Evolutionary conservation across 2,888 invertebrate genomes (phyloP).

Genomic region (Drosophila vallismaia): DNA sequence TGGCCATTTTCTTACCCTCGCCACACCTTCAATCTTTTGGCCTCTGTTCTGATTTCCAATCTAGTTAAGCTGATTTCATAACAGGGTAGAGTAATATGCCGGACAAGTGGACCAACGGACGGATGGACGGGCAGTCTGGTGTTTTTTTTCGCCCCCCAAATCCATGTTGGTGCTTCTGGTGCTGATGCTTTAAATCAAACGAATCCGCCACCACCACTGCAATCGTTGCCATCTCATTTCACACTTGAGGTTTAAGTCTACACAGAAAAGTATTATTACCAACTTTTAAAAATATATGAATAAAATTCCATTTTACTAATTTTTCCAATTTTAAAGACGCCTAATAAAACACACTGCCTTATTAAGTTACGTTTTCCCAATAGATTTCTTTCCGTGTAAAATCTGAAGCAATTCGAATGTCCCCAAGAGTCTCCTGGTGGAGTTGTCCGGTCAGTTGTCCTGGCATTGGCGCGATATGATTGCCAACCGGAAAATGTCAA

Average conservation of each 20-base stretch:
- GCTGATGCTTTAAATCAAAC: conserved; percentile 75
- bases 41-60: conserved; percentile 69
- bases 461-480: conserved; percentile 78
- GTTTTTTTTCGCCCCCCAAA: conserved; percentile 22
- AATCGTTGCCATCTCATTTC: conserved; percentile 54
- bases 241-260: conserved; percentile 60
- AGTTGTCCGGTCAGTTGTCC: conserved; percentile 49
- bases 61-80: conserved; percentile 78
- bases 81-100: conserved; percentile 47
- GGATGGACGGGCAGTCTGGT: not conserved
- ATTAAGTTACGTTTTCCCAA: not conserved
- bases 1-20: conserved; percentile 11
- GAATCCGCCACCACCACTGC: conserved; percentile 40
- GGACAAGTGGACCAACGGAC: conserved; percentile 7
- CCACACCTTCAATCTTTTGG: conserved; percentile 40
- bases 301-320: too few relatives aligned
- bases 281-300: too few relatives aligned
- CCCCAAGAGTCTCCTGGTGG: conserved; percentile 31
- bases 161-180: conserved; percentile 27
- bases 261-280: not conserved
- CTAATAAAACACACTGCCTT: not conserved
- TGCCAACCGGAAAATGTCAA: conserved; percentile 77
- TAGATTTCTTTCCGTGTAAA: not conserved
- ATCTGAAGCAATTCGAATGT: conserved; percentile 18
- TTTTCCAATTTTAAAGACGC: too few relatives aligned